A percentile compares a stretch with the other conserved stretches of the same genome.
phyloP scores from a whole-genome alignment of 2,888 invertebrate genomes.

The Meiosimyza platycephala region DNA sequence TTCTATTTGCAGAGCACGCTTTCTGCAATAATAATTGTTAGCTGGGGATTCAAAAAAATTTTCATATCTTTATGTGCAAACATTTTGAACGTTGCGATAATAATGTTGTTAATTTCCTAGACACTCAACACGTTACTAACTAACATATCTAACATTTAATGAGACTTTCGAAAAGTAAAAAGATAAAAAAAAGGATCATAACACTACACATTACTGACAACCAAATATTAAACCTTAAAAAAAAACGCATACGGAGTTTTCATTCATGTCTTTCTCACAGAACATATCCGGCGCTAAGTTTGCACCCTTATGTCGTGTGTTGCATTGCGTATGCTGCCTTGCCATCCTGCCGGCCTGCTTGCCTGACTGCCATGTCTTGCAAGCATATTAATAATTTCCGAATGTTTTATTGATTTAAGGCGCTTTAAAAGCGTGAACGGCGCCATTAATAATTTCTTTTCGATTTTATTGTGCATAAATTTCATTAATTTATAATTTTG shows the following conservation, averaged over 20 bases:
- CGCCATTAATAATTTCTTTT: constrained; percentile 68
- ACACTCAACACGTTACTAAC: constrained; percentile 8
- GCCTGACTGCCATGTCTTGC: constrained; percentile 50
- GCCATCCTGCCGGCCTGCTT: constrained; percentile 32
- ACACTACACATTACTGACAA: constrained; percentile 32
- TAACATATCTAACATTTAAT: constrained; percentile 32
- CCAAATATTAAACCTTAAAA: constrained; percentile 12
- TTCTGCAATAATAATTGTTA: no score
- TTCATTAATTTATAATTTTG: constrained; percentile 69
- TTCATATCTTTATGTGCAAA: no score
- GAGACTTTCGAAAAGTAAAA: constrained; percentile 33
- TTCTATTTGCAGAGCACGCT: no score
- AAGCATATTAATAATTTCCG: constrained; percentile 55
- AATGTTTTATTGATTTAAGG: constrained; percentile 66
- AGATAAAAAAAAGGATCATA: constrained; percentile 26
- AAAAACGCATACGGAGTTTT: constrained; percentile 45
- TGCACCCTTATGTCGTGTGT: constrained; percentile 41
- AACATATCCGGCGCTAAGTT: constrained; percentile 62
- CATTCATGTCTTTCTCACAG: constrained; percentile 50
- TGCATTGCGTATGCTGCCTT: constrained; percentile 1
- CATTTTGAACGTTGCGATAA: no score
- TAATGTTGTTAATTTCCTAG: no score
- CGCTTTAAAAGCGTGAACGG: constrained; percentile 68
- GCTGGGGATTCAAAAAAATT: no score
- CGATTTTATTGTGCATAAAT: constrained; percentile 69